A percentile compares a stretch with the other conserved stretches of the same genome.
These are phyloP conservation scores for Myiozetetes cayanensis DNA, from an alignment of 2,113 vertebrate species.

Conservation along the genomic window DNA sequence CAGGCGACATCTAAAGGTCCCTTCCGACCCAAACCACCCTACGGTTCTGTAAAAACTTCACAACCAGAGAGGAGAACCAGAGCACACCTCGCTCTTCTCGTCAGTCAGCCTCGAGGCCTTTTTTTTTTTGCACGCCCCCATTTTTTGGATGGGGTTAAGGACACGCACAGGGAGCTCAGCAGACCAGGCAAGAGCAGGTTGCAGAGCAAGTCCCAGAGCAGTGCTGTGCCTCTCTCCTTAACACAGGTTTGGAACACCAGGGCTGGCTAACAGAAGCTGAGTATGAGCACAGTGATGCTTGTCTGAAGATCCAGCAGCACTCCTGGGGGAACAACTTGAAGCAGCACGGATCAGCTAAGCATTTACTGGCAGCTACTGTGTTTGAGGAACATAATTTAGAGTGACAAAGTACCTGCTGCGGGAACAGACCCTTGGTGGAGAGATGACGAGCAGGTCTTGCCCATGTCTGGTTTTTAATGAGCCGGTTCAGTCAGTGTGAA, in stretches of 20 bases:
- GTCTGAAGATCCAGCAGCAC: neutral
- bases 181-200: neutral
- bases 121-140: rapidly evolving
- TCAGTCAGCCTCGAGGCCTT: rapidly evolving
- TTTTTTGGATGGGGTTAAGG: neutral
- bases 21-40: neutral
- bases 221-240: neutral
- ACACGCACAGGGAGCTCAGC: rapidly evolving
- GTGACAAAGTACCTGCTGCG: rapidly evolving
- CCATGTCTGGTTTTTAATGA: neutral
- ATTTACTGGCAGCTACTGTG: neutral
- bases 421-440: rapidly evolving
- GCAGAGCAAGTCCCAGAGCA: neutral
- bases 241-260: rapidly evolving
- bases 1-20: rapidly evolving
- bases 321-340: neutral
- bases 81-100: neutral
- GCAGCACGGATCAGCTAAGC: neutral
- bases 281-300: rapidly evolving
- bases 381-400: neutral
- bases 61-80: neutral
- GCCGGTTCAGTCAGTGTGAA: rapidly evolving
- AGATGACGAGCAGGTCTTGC: neutral
- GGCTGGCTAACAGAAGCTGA: rapidly evolving
- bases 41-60: rapidly evolving